A percentile compares a stretch with the other conserved stretches of the same genome.
Conservation (phyloP, 2,797 vertebrate species). For the Psittacula derbiana region DNA sequence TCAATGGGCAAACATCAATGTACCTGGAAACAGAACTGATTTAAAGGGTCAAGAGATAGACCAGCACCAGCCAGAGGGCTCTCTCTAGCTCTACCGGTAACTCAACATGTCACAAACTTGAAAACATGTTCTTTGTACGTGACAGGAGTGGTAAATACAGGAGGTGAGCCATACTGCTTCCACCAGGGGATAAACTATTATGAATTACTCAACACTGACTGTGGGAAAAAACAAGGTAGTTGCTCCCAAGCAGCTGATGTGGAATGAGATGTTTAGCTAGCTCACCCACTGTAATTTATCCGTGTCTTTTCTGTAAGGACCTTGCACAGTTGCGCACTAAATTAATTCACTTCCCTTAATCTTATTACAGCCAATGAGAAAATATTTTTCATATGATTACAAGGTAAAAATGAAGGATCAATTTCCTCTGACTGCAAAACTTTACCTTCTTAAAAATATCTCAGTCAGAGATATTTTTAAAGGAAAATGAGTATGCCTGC, state of each 20-base stretch:
- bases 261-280: neutral
- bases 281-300: neutral
- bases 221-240: neutral
- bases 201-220: slow-evolving; percentile 7
- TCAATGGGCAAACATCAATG: neutral
- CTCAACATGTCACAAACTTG: neutral
- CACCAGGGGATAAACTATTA: neutral
- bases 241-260: neutral
- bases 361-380: neutral
- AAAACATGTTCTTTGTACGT: neutral
- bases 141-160: neutral
- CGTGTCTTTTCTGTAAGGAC: neutral
- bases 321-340: neutral
- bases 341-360: neutral
- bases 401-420: neutral
- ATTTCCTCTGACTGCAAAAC: neutral
- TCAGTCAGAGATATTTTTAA: neutral
- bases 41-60: neutral
- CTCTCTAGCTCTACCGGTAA: neutral
- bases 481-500: neutral
- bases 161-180: neutral
- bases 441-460: neutral
- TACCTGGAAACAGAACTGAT: neutral
- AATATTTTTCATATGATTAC: neutral
- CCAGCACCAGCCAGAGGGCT: neutral